Evolutionary conservation across 1,140 invertebrate species (phyloP).

Genomic region (Catajapyx aquilonaris): DNA sequence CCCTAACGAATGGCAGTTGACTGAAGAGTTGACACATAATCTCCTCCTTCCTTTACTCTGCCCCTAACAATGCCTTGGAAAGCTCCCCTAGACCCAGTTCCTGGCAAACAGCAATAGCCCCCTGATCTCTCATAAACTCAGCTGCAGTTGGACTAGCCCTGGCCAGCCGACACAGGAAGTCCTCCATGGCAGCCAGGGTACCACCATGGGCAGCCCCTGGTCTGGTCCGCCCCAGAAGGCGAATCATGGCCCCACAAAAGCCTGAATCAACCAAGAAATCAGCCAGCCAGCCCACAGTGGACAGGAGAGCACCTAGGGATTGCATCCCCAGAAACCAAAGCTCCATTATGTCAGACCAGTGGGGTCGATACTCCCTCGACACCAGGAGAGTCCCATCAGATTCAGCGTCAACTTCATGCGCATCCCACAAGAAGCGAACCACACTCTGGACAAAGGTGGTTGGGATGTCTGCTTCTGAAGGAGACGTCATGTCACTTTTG

Average conservation of each 20-base stretch:
- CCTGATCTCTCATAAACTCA: constrained; percentile 57
- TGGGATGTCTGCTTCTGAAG: constrained; percentile 29
- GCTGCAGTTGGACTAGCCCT: constrained; percentile 52
- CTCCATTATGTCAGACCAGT: constrained; percentile 73
- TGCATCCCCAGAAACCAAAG: constrained; percentile 88
- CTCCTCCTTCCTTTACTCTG: no score
- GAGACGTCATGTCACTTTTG: constrained; percentile 62
- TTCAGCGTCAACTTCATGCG: constrained; percentile 50
- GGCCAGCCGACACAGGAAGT: constrained; percentile 63
- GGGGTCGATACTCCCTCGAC: constrained; percentile 59
- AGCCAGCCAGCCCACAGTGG: constrained; percentile 65
- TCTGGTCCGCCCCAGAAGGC: constrained; percentile 55
- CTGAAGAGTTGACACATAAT: no score
- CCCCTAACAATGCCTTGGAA: constrained; percentile 59
- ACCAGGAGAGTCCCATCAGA: constrained; percentile 45
- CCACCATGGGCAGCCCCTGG: constrained; percentile 55
- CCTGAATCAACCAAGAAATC: constrained; percentile 78
- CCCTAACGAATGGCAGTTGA: no score
- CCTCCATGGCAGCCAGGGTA: constrained; percentile 72
- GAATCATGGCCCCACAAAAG: constrained; percentile 71
- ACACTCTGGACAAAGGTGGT: constrained; percentile 45
- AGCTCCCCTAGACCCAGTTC: constrained; percentile 74
- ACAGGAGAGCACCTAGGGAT: constrained; percentile 57
- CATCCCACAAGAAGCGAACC: constrained; percentile 79
- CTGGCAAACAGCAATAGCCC: constrained; percentile 56